Base-by-base conservation (phyloP, 92 coral and sea anemone species). In the Heliopora coerulea region DNA sequence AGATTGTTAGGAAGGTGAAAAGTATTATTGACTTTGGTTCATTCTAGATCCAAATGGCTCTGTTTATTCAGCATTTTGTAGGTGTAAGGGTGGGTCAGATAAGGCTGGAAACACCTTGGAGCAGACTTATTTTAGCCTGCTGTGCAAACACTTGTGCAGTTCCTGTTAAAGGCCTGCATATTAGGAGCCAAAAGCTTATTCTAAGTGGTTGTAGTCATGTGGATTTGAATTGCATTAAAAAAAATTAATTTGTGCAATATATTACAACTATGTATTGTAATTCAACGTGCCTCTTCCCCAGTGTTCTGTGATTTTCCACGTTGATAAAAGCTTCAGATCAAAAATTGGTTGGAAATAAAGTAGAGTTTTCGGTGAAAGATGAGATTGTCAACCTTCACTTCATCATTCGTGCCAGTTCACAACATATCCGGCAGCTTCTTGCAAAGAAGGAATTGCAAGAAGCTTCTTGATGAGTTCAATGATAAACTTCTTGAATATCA, bases 41-140 rank as follows among this genome's bases (percentile, higher is more conserved):
- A 65, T 86, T 49, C 62, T 86, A 0, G 57, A 78, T 37, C 79
- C 84, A 14, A 73, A 82, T 82, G 86, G 82, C 12, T 77, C 86
- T 48, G 33, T 78, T 31, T 79, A 83, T 75, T 83, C 87, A 62
- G 89, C 87, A 58, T 84, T 78, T 75, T 88, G 93, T 68, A 73
- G 74, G 54, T 82, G 93, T 62, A 79, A 88, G 74, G 84, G 89
- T 57, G 89, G 91, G 21, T 50, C 86, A 40, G 91, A 87, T 73
- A 87, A 81, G 91, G 91, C 11, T 87, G 86, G 59, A 83, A 72
- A 80, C 88, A 87, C 56, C 72, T 87, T 41, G 83, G 91, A 35
- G 81, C 86, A 44, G 78, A 70, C 7, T 65, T 86, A 68, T n/a
- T n/a, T n/a, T n/a, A n/a, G n/a, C n/a, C n/a, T n/a, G n/a, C n/a